Evolutionary conservation across 2,888 invertebrate species (phyloP), one percentile per base, ranked within the genome.

Genomic region (Trachelus tabidus): DNA sequence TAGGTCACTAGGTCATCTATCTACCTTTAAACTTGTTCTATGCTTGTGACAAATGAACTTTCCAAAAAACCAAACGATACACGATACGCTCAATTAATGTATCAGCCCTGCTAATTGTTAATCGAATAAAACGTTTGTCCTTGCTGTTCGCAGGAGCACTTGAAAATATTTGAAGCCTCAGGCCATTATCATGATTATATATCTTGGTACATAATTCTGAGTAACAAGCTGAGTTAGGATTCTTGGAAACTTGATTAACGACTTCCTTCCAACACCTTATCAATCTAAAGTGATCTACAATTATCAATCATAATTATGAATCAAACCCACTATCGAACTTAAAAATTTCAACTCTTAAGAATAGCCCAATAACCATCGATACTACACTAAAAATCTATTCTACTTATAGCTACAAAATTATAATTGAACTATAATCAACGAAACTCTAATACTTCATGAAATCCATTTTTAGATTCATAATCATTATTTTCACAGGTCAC

Each of bases 1-100:
- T 86, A 81, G 88, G 87, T 87, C 85, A 89, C 83, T 88, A 79
- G 88, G 89, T 88, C 86, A 87, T 31, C 9, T 33, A 37, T 23
- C 33, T 56, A 56, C 23, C 56, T 23, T 56, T 23, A 9, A 23
- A 56, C 2, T 56, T 56, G 1, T 23, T 23, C 9, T 56, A 40
- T 23, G 56, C 23, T 56, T 9, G 9, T 23, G 56, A 15, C 56
- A 56, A 23, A 56, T 9, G 9, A 56, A 56, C 23, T 56, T 9
- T 15, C 23, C 9, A 56, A 56, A 23, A 23, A 56, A 23, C 1
- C 23, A 56, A 56, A 56, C 9, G 0, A 56, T 23, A 23, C 23
- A 56, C 56, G 23, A 77, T 84, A 78, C 83, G 80, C 81, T 84
- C 82, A 81, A 85, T 86, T 83, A 85, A 87, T 84, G 86, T 82